Evolutionary conservation across 2,113 vertebrate species (phyloP), one percentile per base, ranked within the genome.

Genomic region (Mungos mungo): DNA sequence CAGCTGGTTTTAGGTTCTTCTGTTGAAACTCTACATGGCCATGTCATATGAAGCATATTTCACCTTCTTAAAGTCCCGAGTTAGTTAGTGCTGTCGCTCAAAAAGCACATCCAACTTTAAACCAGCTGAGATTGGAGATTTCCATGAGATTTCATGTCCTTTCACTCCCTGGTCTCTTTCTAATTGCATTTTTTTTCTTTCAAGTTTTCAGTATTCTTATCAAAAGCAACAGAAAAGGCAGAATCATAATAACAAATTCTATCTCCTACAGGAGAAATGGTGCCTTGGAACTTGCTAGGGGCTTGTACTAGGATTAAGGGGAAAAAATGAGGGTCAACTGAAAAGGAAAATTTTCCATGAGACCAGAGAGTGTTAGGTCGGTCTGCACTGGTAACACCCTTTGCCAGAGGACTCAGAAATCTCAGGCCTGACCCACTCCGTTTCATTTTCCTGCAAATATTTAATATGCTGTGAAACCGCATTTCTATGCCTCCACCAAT

Each of bases 101-200:
- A 29, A 81, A 84, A 97, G 35, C 85, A 86, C 54, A 86, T 94
- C 45, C 92, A 52, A 1, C 90, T 96, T 97, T 85, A 98, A 98
- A 97, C 7, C 47, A 38, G 83, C 65, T 77, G 72, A 45, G 31
- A 41, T 72, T 25, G 71, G 38, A 16, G 16, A n/a, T 74, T 84
- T 96, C 33, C 8, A 7, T 54, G 50, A 94, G 85, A 52, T 50
- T 87, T n/a, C 15, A n/a, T 60, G 71, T 84, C 76, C 87, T 91
- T 85, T 91, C 47, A 3, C 10, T 74, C 96, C 88, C 16, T n/a
- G 5, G n/a, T 74, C 38, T 95, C 29, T 74, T 88, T 63, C 21
- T 50, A 97, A 90, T 60, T 92, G 8, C 11, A 45, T 81, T 95
- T 91, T 11, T 87, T 7, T 45, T 79, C 9, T 72, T 94, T n/a